Base-by-base conservation (phyloP, 2,888 invertebrate genomes). In the Acleris holmiana region DNA sequence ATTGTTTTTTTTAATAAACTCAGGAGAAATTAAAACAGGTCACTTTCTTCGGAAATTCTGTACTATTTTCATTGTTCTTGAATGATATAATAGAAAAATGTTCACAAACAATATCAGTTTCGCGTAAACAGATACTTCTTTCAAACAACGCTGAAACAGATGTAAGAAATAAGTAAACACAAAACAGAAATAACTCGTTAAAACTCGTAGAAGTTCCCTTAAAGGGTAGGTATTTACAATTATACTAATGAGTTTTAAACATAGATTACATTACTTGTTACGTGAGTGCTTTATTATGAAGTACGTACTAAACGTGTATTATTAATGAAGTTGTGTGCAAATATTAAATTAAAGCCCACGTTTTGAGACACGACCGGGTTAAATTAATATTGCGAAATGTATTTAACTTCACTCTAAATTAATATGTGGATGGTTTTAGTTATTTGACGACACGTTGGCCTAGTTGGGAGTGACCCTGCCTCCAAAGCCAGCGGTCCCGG, bases 191-290 rank as follows among this genome's bases (percentile, higher is more conserved):
- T 35, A 57, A 29, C 56, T 57, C 47, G 47, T 47, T 29, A 57
- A 57, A 57, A 29, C 29, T 25, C 46, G 29, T 47, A 47, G 44
- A 55, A 56, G 25, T 56, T 19, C 50, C 44, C 17, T 51, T 10
- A 5, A 29, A 18, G 18, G 18, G 46, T 57, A 25, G 18, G 46
- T 57, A 57, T 57, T 57, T 57, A 29, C 29, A 57, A 29, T 47
- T 46, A 47, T 29, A 7, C 29, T 57, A 57, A 57, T 57, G 56
- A 57, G 56, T 57, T 57, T 44, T 47, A 23, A 57, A 46, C 25
- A 25, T 21, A 18, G 46, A 17, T 17, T 18, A 47, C 5, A 47
- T 46, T 29, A 35, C 17, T 19, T 47, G n/a, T 13, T 5, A 18
- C 15, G 17, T 8, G 54, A 35, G 35, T 44, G 17, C 44, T 55